Percentiles rank a stretch among this genome's conserved stretches.
These are phyloP conservation scores for Conus ventricosus DNA, from an alignment of 1,140 invertebrate species.

Conservation along the genomic window DNA sequence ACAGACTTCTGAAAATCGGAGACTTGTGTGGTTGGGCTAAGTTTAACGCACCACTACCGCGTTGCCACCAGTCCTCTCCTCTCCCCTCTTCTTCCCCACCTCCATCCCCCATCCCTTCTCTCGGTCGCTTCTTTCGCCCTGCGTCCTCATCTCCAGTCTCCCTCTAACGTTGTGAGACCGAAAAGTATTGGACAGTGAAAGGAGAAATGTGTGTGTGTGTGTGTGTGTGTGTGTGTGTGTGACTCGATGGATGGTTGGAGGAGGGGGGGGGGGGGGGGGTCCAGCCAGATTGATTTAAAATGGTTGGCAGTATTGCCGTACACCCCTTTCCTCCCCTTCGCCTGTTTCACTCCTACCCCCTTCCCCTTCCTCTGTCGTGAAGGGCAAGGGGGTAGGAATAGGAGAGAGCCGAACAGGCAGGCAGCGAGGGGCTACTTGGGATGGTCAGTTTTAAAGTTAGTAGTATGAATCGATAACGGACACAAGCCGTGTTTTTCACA, in stretches of 20 bases:
- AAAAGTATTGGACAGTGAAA: too few species aligned
- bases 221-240: too few species aligned
- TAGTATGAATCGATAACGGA: background rate
- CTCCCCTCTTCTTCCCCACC: background rate
- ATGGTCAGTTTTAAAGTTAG: conserved; percentile 3
- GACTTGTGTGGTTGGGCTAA: too few species aligned
- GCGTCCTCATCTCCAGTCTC: background rate
- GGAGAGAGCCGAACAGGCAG: background rate
- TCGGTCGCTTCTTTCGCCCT: background rate
- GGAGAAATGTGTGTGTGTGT: too few species aligned
- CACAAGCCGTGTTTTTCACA: background rate
- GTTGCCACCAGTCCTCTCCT: background rate
- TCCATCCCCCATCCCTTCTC: background rate
- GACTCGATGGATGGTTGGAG: background rate
- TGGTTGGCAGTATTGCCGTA: background rate
- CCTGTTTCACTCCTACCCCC: too few species aligned
- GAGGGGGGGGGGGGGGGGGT: background rate
- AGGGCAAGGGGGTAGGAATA: background rate
- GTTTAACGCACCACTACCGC: too few species aligned
- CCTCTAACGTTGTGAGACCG: background rate
- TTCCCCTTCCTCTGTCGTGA: background rate
- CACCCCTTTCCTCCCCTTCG: too few species aligned
- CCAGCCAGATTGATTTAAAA: background rate
- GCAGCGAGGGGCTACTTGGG: background rate
- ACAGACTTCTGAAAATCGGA: too few species aligned